phyloP scores from a whole-genome alignment of 2,797 vertebrate genomes.

The Pristis pectinata region DNA sequence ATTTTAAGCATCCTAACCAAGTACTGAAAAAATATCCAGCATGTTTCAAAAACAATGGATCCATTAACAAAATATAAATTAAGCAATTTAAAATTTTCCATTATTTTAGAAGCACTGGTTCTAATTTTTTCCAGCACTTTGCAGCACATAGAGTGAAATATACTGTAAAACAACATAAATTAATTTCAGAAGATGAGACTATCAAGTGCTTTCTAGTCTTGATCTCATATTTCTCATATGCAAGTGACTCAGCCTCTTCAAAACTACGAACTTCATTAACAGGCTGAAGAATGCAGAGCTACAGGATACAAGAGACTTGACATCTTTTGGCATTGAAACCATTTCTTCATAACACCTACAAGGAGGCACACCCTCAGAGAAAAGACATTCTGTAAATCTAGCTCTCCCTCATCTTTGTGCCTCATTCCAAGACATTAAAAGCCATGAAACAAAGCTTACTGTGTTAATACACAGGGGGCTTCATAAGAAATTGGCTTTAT shows the following conservation, averaged over 20 bases:
- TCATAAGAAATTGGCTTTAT: neutral
- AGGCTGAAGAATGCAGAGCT: neutral
- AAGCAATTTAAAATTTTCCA: no score
- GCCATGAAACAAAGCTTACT: neutral
- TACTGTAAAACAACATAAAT: neutral
- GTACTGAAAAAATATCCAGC: neutral
- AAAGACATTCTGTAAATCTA: neutral
- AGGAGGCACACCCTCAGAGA: neutral
- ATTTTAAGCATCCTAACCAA: neutral
- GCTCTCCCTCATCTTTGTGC: neutral
- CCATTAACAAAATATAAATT: neutral
- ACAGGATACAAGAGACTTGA: neutral
- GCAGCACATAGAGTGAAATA: neutral
- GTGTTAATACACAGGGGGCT: no score
- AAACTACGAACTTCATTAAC: no score
- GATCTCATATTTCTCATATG: neutral
- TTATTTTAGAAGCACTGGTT: neutral
- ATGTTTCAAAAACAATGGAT: neutral
- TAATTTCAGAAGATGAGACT: no score
- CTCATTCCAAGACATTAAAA: neutral
- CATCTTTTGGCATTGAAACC: neutral
- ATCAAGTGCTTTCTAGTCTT: neutral
- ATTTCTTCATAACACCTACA: neutral
- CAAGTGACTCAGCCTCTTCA: no score
- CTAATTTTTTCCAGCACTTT: neutral